phyloP scores from a whole-genome alignment of 2,888 invertebrate genomes.

The Athripsodes cinereus region DNA sequence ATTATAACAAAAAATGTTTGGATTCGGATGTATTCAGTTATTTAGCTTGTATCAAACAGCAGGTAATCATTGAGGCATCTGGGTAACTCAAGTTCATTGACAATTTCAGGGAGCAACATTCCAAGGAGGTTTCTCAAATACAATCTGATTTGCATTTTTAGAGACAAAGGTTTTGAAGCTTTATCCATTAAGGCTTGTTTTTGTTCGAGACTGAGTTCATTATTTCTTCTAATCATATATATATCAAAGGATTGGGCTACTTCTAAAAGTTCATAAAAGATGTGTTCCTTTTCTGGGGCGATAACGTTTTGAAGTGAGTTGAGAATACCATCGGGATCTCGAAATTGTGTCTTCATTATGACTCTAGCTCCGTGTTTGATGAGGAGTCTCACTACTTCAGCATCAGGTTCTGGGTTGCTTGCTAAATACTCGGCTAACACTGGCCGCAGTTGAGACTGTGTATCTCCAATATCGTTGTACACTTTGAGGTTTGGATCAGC shows the following conservation, averaged over 20 bases:
- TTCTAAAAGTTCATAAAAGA: conserved; percentile 63
- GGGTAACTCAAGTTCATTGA: conserved; percentile 58
- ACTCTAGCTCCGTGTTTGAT: conserved; percentile 74
- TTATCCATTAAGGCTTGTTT: conserved; percentile 58
- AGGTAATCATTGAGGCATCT: conserved; percentile 60
- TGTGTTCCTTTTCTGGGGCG: conserved; percentile 41
- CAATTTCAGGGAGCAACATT: conserved; percentile 49
- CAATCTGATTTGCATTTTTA: conserved; percentile 60
- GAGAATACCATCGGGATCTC: conserved; percentile 77
- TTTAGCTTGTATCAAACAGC: conserved; percentile 58
- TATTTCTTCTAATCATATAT: conserved; percentile 72
- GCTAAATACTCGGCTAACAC: conserved; percentile 79
- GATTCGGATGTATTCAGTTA: conserved; percentile 12
- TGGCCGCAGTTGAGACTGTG: conserved; percentile 59
- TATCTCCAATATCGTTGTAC: conserved; percentile 66
- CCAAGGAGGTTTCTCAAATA: conserved; percentile 54
- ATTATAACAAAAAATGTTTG: conserved; percentile 8
- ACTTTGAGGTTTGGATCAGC: conserved; percentile 73
- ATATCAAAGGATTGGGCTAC: conserved; percentile 73
- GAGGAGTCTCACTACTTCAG: conserved; percentile 60
- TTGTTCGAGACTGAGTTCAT: conserved; percentile 57
- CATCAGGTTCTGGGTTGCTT: conserved; percentile 62
- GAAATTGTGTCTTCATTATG: conserved; percentile 76
- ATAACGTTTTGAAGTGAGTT: conserved; percentile 68
- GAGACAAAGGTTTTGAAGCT: conserved; percentile 60